phyloP scores from a whole-genome alignment of 2,888 invertebrate species.

The Oscheius sp. region DNA sequence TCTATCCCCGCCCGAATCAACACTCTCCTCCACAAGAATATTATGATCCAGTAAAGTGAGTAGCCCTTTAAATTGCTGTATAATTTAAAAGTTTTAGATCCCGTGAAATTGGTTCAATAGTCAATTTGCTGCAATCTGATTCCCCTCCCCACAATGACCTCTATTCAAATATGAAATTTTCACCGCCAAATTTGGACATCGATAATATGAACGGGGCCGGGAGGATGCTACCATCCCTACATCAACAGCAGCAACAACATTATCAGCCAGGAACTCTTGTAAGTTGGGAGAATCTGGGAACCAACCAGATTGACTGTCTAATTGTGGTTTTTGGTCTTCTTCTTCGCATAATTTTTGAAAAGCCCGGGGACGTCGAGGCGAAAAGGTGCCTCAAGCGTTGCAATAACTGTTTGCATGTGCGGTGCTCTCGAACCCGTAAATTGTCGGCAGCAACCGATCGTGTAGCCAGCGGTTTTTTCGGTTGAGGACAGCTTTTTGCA shows the following conservation, averaged over 20 bases:
- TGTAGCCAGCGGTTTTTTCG: no score
- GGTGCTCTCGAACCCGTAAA: no score
- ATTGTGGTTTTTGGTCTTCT: no score
- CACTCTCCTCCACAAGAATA: conserved; percentile 55
- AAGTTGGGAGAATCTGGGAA: no score
- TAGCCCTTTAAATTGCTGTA: conserved; percentile 3
- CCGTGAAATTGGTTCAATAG: conserved; percentile 53
- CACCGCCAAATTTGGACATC: conserved; percentile 38
- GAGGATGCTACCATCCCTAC: conserved; percentile 40
- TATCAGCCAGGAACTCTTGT: conserved; percentile 38
- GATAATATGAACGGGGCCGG: conserved; percentile 45
- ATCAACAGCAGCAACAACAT: neutral
- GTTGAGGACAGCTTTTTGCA: no score
- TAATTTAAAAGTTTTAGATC: no score
- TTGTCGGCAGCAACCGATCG: no score
- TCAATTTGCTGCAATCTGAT: conserved; percentile 53
- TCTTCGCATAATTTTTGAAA: no score
- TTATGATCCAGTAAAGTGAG: conserved; percentile 43
- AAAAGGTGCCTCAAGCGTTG: no score
- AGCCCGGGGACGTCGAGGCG: no score
- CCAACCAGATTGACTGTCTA: no score
- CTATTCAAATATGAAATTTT: conserved; percentile 34
- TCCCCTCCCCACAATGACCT: conserved; percentile 37
- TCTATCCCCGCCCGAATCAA: conserved; percentile 40
- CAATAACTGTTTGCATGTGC: no score